Conservation (phyloP, 2,797 vertebrate species). For the Aulostomus chinensis region DNA sequence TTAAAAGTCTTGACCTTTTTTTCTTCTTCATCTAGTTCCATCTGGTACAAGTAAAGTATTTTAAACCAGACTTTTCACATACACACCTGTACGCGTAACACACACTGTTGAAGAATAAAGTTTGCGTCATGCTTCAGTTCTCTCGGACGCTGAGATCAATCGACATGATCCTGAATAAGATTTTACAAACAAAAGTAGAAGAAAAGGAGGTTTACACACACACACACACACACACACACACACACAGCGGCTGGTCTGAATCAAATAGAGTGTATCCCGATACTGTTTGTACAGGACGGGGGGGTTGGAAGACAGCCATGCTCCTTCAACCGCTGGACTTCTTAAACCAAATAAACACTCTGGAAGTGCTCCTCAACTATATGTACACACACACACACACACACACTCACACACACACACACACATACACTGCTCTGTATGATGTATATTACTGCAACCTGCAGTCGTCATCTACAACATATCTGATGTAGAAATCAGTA, state of each 20-base stretch:
- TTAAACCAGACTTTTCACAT: no score
- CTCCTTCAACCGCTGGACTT: conserved; percentile 51
- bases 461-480: conserved; percentile 8
- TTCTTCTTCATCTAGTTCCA: no score
- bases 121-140: not conserved
- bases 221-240: conserved; percentile 10
- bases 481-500: conserved; percentile 25
- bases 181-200: conserved; percentile 5
- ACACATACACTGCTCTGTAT: conserved; percentile 5
- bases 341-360: conserved; percentile 60
- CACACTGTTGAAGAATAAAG: no score
- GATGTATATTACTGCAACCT: conserved; percentile 5
- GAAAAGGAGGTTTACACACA: no score
- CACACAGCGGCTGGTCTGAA: conserved; percentile 41
- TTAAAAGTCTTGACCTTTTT: no score
- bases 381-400: conserved; percentile 18
- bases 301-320: conserved; percentile 58
- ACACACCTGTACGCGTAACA: no score
- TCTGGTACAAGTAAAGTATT: no score
- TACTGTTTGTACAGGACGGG: conserved; percentile 68
- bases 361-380: conserved; percentile 39
- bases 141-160: conserved; percentile 26
- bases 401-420: conserved; percentile 9
- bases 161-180: conserved; percentile 14
- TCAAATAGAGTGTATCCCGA: conserved; percentile 63